A percentile compares a stretch with the other conserved stretches of the same genome.
Conservation (phyloP, 2,113 vertebrate genomes). For the Oceanites oceanicus region DNA sequence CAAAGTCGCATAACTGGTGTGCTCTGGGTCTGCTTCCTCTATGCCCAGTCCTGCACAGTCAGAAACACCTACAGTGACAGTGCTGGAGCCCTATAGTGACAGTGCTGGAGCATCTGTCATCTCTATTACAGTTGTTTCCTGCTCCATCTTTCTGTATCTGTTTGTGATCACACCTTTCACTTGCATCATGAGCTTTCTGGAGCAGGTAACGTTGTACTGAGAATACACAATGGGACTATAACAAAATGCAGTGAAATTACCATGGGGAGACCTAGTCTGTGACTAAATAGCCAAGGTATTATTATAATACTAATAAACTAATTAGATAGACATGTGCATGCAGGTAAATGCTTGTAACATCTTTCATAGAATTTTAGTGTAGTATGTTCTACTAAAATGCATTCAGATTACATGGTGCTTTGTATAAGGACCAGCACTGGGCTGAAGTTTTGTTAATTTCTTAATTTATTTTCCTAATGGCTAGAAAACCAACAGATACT, state of each 20-base stretch:
- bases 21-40: neutral
- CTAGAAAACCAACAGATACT: neutral
- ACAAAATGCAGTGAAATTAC: neutral
- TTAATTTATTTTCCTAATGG: neutral
- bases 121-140: neutral
- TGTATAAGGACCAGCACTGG: neutral
- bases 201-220: neutral
- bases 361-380: neutral
- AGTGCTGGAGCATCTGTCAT: neutral
- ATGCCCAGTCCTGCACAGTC: neutral
- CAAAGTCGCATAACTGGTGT: accelerated
- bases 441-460: neutral
- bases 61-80: neutral
- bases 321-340: neutral
- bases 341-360: neutral
- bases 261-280: neutral
- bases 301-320: neutral
- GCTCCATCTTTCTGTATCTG: neutral
- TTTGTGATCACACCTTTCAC: neutral
- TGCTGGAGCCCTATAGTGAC: neutral
- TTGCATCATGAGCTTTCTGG: neutral
- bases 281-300: neutral
- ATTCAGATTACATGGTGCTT: neutral
- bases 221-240: neutral
- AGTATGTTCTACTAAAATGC: neutral